These are phyloP conservation scores for Megalopta genalis DNA, from an alignment of 1,140 invertebrate genomes.

Conservation along the genomic window DNA sequence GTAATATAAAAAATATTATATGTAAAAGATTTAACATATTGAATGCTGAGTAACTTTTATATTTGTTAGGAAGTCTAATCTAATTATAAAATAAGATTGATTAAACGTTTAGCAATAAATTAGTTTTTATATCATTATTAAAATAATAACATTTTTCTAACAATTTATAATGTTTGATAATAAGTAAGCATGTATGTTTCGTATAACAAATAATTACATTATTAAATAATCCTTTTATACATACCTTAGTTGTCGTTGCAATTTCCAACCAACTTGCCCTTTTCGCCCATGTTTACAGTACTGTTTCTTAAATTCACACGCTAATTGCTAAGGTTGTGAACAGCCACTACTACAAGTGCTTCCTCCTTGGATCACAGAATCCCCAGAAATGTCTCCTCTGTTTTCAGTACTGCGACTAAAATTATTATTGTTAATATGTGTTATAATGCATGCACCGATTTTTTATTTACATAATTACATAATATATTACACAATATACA, in stretches of 20 bases:
- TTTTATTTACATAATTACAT: too few relatives aligned
- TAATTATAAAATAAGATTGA: too few relatives aligned
- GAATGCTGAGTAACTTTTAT: too few relatives aligned
- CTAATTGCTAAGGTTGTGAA: slow-evolving; percentile 70
- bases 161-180: too few relatives aligned
- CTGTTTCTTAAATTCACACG: slow-evolving; percentile 35
- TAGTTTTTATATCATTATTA: too few relatives aligned
- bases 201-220: background rate
- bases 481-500: too few relatives aligned
- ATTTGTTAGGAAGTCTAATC: too few relatives aligned
- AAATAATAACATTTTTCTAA: too few relatives aligned
- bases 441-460: background rate
- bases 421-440: background rate
- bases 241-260: slow-evolving; percentile 57
- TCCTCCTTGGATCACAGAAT: slow-evolving; percentile 61
- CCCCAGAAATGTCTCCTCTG: slow-evolving; percentile 56
- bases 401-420: slow-evolving; percentile 60
- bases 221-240: background rate
- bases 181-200: too few relatives aligned
- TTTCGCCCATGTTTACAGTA: slow-evolving; percentile 42
- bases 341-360: slow-evolving; percentile 56
- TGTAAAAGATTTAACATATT: too few relatives aligned
- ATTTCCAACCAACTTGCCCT: slow-evolving; percentile 48
- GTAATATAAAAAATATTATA: too few relatives aligned
- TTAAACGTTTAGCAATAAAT: too few relatives aligned